Evolutionary conservation across 2,888 invertebrate species (phyloP), one percentile per base, ranked within the genome.

Genomic region (Sphaeridia pumilis): DNA sequence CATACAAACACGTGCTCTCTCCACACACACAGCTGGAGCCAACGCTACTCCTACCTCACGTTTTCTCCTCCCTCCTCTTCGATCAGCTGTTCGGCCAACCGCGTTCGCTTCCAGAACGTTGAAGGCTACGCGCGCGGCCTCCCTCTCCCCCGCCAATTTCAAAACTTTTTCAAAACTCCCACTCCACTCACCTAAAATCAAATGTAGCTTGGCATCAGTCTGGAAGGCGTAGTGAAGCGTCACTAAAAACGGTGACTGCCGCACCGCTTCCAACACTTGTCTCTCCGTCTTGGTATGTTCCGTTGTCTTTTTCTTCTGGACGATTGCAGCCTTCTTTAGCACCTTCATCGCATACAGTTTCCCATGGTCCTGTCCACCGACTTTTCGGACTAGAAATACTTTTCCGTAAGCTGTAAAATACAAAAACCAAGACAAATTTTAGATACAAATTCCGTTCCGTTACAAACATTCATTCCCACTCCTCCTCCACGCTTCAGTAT

Each of bases 141-240:
- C n/a, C n/a, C n/a, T n/a, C n/a, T n/a, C n/a, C n/a, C n/a, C n/a
- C n/a, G n/a, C n/a, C n/a, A n/a, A n/a, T n/a, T n/a, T n/a, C n/a
- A 31, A 31, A 38, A 14, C 38, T 38, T 38, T 17, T 17, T 38
- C 7, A 38, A 38, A 17, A 5, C 38, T 17, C 20, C 5, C 38
- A 31, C 10, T 31, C 38, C 4, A 53, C 82, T 81, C 74, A 94
- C 95, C 94, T 69, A 97, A 79, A 66, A 97, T 92, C 65, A 97
- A 82, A 74, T 95, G 93, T 63, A 97, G 78, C 74, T 94, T 95
- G 49, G 92, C 84, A 68, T 94, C 89, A 7, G 94, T 93, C 75
- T 97, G 95, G 78, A 97, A 97, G 70, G 97, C 97, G 73, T 97
- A 97, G 74, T 93, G 92, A 63, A 97, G 78, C 35, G 92, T 93